Evolutionary conservation across 2,797 vertebrate species (phyloP).

Genomic region (Falco concolor): DNA sequence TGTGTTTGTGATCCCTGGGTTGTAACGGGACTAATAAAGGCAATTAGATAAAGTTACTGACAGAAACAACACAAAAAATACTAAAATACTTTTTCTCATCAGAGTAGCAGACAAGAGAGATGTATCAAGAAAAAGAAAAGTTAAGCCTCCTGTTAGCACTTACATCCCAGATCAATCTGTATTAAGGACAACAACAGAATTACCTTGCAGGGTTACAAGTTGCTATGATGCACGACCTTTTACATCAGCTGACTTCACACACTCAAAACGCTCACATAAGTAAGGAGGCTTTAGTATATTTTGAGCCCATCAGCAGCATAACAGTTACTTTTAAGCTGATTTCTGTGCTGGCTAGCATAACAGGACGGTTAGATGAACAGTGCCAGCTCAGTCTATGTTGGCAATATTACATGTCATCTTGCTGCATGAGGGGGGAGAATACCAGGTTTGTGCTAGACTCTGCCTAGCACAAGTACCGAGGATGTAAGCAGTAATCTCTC

Average conservation of each 20-base stretch:
- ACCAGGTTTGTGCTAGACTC: not conserved
- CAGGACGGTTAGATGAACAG: not conserved
- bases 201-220: not conserved
- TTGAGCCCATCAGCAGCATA: not conserved
- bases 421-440: not conserved
- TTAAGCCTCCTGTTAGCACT: not conserved
- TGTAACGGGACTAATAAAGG: constrained; percentile 77
- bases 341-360: not conserved
- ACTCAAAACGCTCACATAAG: not conserved
- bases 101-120: not conserved
- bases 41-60: constrained; percentile 65
- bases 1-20: constrained; percentile 79
- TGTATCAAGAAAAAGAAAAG: not conserved
- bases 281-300: not conserved
- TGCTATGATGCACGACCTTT: not conserved
- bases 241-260: not conserved
- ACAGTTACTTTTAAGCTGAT: not conserved
- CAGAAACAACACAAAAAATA: not conserved
- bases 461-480: not conserved
- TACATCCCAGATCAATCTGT: not conserved
- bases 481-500: not conserved
- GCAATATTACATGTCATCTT: not conserved
- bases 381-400: fast-evolving
- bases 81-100: constrained; percentile 42
- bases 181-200: not conserved